Base-by-base conservation (phyloP, 2,888 invertebrate genomes). In the Mellilla xanthometata region DNA sequence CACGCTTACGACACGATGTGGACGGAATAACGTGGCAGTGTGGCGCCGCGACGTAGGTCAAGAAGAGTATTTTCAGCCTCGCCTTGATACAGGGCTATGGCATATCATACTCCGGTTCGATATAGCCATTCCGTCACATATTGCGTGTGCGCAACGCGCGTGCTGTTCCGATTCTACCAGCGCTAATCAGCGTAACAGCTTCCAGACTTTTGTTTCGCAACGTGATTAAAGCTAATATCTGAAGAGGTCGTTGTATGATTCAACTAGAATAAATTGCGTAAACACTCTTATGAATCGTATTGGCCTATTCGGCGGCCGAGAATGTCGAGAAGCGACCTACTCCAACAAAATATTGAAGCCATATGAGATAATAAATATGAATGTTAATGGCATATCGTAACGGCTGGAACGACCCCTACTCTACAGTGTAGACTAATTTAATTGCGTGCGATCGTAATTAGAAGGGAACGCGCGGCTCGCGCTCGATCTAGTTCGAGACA, bases 41-140 rank as follows among this genome's bases (percentile, higher is more conserved):
- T 65, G 70, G 71, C 73, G 73, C 69, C 74, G 65, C 75, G 66
- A 61, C 84, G 85, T 85, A 85, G 87, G 87, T 88, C 86, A 87
- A 78, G 79, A 74, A 68, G 82, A 65, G 69, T 88, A 87, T 89
- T 88, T 89, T 76, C 62, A 78, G 80, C 69, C 71, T 88, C 85
- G 81, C 88, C 87, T 88, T 88, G 85, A 81, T 84, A 82, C 84
- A 84, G 85, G 86, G 84, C 87, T 84, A 78, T 76, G 77, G 76
- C 80, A 81, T 79, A 80, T 82, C 76, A 82, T 75, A 77, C 71
- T 71, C 10, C 13, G 32, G 77, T 74, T 76, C 85, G 81, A 86
- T 86, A 86, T 82, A 88, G 83, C 82, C 72, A 76, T 82, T 76
- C 75, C 81, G 81, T 86, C 85, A 84, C 72, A 61, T 62, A 61